Base-by-base conservation (phyloP, 35 echinoderm and acorn worm genomes). In the Ophioderma brevispina region DNA sequence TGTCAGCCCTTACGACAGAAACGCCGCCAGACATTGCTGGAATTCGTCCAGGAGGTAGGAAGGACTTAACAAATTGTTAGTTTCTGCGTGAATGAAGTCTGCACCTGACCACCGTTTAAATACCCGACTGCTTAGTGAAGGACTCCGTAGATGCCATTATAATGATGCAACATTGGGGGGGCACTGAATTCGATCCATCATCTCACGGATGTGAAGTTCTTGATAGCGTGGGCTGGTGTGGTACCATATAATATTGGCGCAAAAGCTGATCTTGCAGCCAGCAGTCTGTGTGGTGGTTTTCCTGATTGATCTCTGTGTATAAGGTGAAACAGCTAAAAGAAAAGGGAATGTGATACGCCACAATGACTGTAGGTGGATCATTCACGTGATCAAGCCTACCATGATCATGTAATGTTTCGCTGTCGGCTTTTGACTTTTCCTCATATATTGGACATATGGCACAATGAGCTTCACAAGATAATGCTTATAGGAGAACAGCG, bases 231-330 rank as follows among this genome's bases (percentile, higher is more conserved):
- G 78, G 34, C 36, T 17, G n/a, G n/a, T n/a, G n/a, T n/a, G n/a
- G n/a, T n/a, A n/a, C n/a, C n/a, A n/a, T n/a, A n/a, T n/a, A n/a
- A n/a, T 13, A 80, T 37, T 10, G 78, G 56, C 6, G 78, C 78
- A 25, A 39, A 80, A 2, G 34, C 34, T 10, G 78, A 18, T 25
- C 59, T 18, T 13, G 59, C 5, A 15, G 84, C 84, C 84, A 86
- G 64, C 42, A 86, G 33, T 36, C 84, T 56, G 4, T 35, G n/a
- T 32, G 64, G 84, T 64, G 75, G 64, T 86, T 86, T 86, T 86
- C 32, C 84, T 1, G 13, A 75, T 37, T 18, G 49, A 31, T 38
- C n/a, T n/a, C n/a, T 86, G 50, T 33, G 43, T 86, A 49, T 86
- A 64, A 15, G 75, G 56, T 15, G 64, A 55, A 64, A 86, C 64